Percentiles rank a stretch among this genome's conserved stretches.
Evolutionary conservation across 2,113 vertebrate genomes (phyloP).

Genomic region (Copsychus sechellarum): DNA sequence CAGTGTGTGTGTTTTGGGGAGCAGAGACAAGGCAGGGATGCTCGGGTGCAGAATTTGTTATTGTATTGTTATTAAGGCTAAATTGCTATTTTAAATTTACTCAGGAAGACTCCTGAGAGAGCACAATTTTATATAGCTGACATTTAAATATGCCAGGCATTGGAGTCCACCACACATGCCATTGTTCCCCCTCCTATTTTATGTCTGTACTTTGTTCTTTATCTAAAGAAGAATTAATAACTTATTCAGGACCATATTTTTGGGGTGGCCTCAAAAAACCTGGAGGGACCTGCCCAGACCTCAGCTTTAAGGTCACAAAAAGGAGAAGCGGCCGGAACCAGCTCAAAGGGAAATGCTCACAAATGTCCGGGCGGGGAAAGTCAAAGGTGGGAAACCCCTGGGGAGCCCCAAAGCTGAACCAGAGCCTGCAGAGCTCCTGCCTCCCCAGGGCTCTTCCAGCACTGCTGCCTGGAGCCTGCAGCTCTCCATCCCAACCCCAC

Average conservation of each 20-base stretch:
- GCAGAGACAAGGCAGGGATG: neutral
- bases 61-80: neutral
- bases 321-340: neutral
- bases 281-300: neutral
- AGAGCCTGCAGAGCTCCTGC: fast-evolving
- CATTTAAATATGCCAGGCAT: neutral
- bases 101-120: neutral
- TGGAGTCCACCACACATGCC: neutral
- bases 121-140: neutral
- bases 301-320: neutral
- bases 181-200: neutral
- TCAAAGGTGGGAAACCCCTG: neutral
- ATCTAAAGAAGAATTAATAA: neutral
- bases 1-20: neutral
- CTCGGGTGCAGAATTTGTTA: too few relatives aligned
- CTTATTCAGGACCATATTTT: neutral
- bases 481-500: fast-evolving
- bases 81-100: neutral
- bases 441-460: fast-evolving
- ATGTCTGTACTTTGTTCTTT: too few relatives aligned
- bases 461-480: fast-evolving
- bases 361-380: neutral
- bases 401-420: neutral
- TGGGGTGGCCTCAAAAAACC: neutral
- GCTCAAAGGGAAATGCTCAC: neutral